Evolutionary conservation across 2,113 vertebrate genomes (phyloP).

Genomic region (Calonectris borealis): DNA sequence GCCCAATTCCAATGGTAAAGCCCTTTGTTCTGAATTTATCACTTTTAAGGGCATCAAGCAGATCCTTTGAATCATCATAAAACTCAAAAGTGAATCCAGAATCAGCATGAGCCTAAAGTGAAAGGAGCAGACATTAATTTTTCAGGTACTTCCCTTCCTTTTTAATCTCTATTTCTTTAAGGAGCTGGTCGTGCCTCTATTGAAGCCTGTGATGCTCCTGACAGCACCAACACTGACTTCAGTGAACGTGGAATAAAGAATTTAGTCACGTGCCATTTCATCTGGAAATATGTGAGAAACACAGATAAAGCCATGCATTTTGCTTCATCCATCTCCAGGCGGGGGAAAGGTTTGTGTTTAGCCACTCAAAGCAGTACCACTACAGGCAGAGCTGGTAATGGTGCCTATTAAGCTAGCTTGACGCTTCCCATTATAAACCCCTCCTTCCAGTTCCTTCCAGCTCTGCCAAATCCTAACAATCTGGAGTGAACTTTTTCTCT

Average conservation of each 20-base stretch:
- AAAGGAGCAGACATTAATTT: not conserved
- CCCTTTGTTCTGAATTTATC: not conserved
- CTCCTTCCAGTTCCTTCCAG: not conserved
- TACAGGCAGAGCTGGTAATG: not conserved
- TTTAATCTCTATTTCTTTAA: not conserved
- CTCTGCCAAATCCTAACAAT: not conserved
- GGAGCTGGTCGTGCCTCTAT: not conserved
- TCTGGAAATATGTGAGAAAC: not conserved
- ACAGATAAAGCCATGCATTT: not conserved
- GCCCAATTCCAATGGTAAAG: slow-evolving; percentile 44
- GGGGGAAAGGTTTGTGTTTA: not conserved
- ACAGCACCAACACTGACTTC: not conserved
- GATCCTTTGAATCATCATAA: slow-evolving; percentile 70
- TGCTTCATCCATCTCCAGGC: not conserved
- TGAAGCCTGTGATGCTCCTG: not conserved
- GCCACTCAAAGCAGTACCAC: not conserved
- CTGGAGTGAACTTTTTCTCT: not conserved
- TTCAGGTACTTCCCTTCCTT: not conserved
- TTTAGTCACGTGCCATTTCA: rapidly evolving
- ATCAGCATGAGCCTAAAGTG: slow-evolving; percentile 83
- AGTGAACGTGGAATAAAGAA: not conserved
- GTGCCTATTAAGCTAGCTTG: not conserved
- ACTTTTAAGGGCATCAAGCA: slow-evolving; percentile 71
- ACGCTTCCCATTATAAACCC: not conserved
- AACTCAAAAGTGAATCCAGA: slow-evolving; percentile 77